Conservation (phyloP, 1,140 invertebrate genomes). For the Heliconius hewitsoni region DNA sequence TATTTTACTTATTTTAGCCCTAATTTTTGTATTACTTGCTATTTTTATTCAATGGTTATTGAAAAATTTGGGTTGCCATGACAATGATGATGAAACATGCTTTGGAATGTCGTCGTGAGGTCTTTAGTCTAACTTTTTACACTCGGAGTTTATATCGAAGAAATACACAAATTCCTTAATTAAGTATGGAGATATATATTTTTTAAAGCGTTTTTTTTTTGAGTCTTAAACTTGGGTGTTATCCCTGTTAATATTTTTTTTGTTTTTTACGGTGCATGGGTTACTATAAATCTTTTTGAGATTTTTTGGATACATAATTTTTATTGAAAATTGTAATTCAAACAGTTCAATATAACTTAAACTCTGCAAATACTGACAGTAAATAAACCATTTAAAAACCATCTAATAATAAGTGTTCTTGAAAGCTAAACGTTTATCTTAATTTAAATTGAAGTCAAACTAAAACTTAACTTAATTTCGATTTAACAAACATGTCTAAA, state of each 20-base stretch:
- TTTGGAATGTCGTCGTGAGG: slow-evolving; percentile 52
- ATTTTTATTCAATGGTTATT: slow-evolving; percentile 62
- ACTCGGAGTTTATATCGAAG: not conserved
- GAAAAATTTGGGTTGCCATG: slow-evolving; percentile 49
- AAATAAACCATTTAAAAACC: not conserved
- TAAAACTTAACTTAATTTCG: not conserved
- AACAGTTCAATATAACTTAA: too few relatives aligned
- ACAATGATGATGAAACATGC: slow-evolving; percentile 43
- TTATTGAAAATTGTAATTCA: too few relatives aligned
- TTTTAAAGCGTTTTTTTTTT: too few relatives aligned
- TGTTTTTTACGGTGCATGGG: too few relatives aligned
- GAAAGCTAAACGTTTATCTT: too few relatives aligned
- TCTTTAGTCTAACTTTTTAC: not conserved
- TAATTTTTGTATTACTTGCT: slow-evolving; percentile 62
- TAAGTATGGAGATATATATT: too few relatives aligned
- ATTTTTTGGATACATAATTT: too few relatives aligned
- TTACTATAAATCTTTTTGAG: too few relatives aligned
- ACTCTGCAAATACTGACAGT: too few relatives aligned
- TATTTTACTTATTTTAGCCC: slow-evolving; percentile 59
- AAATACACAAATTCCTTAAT: not conserved
- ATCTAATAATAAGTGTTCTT: not conserved
- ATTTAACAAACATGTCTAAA: too few relatives aligned
- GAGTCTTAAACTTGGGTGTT: too few relatives aligned
- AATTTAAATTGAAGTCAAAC: not conserved
- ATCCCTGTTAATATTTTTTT: too few relatives aligned